These are phyloP conservation scores for Ylistrum balloti DNA, from an alignment of 1,140 invertebrate species.

Conservation along the genomic window DNA sequence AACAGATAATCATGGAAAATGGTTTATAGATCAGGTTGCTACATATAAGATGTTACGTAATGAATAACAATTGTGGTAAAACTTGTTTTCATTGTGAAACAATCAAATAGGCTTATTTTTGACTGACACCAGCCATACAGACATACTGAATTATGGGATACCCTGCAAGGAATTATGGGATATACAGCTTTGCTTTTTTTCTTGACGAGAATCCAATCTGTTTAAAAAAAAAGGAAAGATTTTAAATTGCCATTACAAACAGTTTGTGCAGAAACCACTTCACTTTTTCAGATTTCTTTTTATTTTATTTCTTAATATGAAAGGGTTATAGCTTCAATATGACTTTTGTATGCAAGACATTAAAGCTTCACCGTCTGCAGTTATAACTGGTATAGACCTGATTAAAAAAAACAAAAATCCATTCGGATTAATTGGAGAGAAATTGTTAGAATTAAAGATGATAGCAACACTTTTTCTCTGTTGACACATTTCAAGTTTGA, in stretches of 20 bases:
- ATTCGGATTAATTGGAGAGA: not conserved
- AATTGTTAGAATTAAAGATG: not conserved
- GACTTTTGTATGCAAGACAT: not conserved
- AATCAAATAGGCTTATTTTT: not conserved
- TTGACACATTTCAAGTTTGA: no score
- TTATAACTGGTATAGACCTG: not conserved
- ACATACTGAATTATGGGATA: constrained; percentile 2
- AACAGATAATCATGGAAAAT: not conserved
- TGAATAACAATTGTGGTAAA: not conserved
- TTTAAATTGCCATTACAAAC: not conserved
- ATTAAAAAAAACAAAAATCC: not conserved
- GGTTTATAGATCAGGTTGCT: not conserved
- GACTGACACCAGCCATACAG: not conserved
- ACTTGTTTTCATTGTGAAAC: not conserved
- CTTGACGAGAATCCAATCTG: not conserved
- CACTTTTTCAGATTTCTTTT: not conserved
- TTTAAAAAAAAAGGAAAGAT: not conserved
- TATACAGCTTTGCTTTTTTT: not conserved
- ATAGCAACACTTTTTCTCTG: no score
- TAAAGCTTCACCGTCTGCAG: not conserved
- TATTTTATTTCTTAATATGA: not conserved
- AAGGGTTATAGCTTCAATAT: no score
- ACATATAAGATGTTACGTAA: not conserved
- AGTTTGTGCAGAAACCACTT: not conserved
- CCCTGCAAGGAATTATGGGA: not conserved